Evolutionary conservation across 2,888 invertebrate species (phyloP), one percentile per base, ranked within the genome.

Genomic region (Actias luna): DNA sequence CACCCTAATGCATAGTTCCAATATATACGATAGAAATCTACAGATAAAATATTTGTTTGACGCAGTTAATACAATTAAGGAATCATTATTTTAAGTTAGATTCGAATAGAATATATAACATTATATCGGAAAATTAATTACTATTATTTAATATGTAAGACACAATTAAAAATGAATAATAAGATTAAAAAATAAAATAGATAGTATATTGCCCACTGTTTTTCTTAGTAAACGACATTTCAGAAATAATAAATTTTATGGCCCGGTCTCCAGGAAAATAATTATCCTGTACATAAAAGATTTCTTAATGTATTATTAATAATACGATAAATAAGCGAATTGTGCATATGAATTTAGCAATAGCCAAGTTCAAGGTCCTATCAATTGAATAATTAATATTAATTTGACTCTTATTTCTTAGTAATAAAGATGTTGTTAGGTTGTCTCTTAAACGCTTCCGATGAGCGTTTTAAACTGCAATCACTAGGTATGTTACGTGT

Each of bases 401-500:
- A 18, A 27, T 62, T 35, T 61, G 65, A 65, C 68, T 71, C 74
- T 80, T 80, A 78, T 75, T 65, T 61, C 73, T 63, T 66, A 42
- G 75, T 55, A 62, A 67, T 76, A 86, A 74, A 79, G 85, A 76
- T 73, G 65, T 81, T 70, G 78, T 80, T 80, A 69, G 71, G 70
- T 65, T 65, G 68, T 68, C 65, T 70, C 71, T 65, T 66, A 71
- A 72, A 69, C 67, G 73, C 72, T 77, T 76, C 77, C 82, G 83
- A 84, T 85, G 79, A 86, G 80, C 77, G 82, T 82, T 86, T 85
- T 79, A 85, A 90, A 89, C 82, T 90, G 89, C 89, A 90, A 85
- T 89, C 86, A 86, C 89, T 88, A 33, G 5, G 8, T 33, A 83
- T 87, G 84, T 88, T 88, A 89, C 84, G 88, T 87, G 84, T 85